These are phyloP conservation scores for Solen grandis DNA, from an alignment of 1,140 invertebrate species.

Conservation along the genomic window DNA sequence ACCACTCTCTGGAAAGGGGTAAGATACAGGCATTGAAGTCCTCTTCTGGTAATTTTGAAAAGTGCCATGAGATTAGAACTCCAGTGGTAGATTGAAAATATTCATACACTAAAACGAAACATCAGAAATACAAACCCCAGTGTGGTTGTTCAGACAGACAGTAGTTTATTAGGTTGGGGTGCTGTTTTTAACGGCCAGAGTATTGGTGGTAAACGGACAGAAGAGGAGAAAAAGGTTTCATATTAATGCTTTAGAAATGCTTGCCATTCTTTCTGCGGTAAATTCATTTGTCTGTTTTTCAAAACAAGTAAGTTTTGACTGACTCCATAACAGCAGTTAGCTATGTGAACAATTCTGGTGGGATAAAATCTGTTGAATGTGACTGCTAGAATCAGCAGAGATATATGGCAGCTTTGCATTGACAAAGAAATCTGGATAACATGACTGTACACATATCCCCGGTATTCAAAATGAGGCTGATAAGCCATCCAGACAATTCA, in stretches of 20 bases:
- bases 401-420: conserved; percentile 10
- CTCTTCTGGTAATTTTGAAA: neutral
- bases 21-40: conserved; percentile 10
- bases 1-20: conserved; percentile 13
- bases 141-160: conserved; percentile 5
- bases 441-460: conserved; percentile 4
- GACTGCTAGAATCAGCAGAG: neutral
- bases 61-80: conserved; percentile 2
- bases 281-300: neutral
- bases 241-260: conserved; percentile 6
- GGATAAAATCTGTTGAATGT: neutral
- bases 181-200: neutral
- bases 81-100: conserved; percentile 19
- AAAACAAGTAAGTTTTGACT: too few relatives aligned
- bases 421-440: conserved; percentile 11
- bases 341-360: conserved; percentile 18
- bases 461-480: conserved; percentile 1
- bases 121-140: conserved; percentile 17
- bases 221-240: neutral
- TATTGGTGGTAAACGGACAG: conserved; percentile 24
- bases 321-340: too few relatives aligned
- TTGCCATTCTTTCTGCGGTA: neutral
- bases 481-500: neutral
- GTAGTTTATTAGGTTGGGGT: conserved; percentile 1
- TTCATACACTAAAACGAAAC: neutral